Conservation (phyloP, 1,140 invertebrate genomes). For the Dinoponera quadriceps region DNA sequence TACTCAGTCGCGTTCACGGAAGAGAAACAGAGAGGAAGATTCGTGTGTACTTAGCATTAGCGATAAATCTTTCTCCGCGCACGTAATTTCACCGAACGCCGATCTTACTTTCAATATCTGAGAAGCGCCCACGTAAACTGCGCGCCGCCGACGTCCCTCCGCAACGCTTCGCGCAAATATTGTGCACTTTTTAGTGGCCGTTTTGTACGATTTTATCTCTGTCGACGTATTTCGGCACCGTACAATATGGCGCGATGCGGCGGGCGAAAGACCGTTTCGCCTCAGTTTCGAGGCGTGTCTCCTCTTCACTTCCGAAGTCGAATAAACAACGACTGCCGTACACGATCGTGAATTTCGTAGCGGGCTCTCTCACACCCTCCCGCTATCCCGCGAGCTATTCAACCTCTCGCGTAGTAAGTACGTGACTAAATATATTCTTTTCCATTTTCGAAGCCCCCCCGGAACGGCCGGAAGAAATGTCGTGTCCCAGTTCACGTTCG, state of each 20-base stretch:
- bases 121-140: conserved; percentile 9
- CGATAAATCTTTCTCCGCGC: not conserved
- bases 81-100: conserved; percentile 6
- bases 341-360: conserved; percentile 59
- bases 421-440: conserved; percentile 65
- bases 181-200: conserved; percentile 9
- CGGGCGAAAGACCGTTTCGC: conserved; percentile 1
- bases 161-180: conserved; percentile 12
- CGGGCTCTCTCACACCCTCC: not conserved
- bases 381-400: conserved; percentile 11
- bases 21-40: not conserved
- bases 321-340: conserved; percentile 61
- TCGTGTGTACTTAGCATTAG: not conserved
- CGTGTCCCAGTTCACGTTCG: conserved; percentile 64
- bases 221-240: not conserved
- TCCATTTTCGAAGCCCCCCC: not conserved
- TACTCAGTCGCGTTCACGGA: not conserved
- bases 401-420: conserved; percentile 35
- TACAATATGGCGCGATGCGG: not conserved
- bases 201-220: conserved; percentile 55
- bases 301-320: conserved; percentile 11
- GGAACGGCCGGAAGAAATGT: conserved; percentile 26
- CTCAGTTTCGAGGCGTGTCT: not conserved
- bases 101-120: conserved; percentile 35
- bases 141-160: not conserved